Evolutionary conservation across 2,888 invertebrate species (phyloP), one percentile per base, ranked within the genome.

Genomic region (Drosophila mimetica): DNA sequence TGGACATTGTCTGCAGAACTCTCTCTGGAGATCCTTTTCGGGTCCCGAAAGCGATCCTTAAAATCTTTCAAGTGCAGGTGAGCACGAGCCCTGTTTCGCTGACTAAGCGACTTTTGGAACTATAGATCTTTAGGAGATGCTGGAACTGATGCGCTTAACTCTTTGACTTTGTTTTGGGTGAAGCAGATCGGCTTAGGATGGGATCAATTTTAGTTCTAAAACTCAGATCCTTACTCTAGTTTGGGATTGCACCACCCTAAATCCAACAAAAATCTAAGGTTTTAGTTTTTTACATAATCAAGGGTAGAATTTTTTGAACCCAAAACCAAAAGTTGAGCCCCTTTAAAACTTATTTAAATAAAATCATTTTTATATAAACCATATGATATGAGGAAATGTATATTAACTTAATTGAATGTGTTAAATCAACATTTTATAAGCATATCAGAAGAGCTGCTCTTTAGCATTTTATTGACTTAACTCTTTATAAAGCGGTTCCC

Each of bases 11-110:
- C 81, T 32, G 53, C 58, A 63, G 47, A 42, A 42, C 70, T 60
- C 69, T 28, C 66, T 77, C 69, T 65, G 66, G 71, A 79, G 47
- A 51, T 47, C 48, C 22, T 34, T n/a, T 25, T 30, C 2, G 16
- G 16, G 16, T 36, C 9, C 5, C 53, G 36, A 34, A 51, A 8
- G 6, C 34, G 46, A 44, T 52, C 47, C 52, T 46, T n/a, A 9
- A 47, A 37, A 50, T 44, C 63, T 65, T 63, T 75, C 74, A 79
- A 77, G 76, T 72, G 79, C 77, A 79, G 75, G 76, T 84, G 77
- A 76, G 53, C 80, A 72, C 76, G 71, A 72, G 57, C 54, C 57
- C 55, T 47, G 5, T 5, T 28, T 18, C 36, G 52, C 58, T 72
- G 70, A 72, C 73, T 63, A 42, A 37, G 53, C 42, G 48, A 60